Conservation (phyloP, 2,888 invertebrate species). For the Acanthosoma haemorrhoidale region DNA sequence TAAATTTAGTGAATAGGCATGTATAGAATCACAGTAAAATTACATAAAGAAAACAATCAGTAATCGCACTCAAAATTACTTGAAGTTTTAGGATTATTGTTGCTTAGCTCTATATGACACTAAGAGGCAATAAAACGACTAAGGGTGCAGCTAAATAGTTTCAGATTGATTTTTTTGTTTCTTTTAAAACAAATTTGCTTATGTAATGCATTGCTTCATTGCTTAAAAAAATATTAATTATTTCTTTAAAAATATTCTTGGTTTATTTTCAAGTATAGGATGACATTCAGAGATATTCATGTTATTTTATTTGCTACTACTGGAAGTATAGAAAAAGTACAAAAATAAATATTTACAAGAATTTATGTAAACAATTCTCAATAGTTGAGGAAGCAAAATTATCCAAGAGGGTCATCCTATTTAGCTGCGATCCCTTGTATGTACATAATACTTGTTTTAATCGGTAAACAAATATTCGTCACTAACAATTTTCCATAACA, state of each 20-base stretch:
- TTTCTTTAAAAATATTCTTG: not conserved
- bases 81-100: not conserved
- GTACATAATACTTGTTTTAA: not conserved
- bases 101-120: not conserved
- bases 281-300: not conserved
- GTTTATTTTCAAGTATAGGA: not conserved
- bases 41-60: not conserved
- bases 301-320: not conserved
- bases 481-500: too few species aligned
- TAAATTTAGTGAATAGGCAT: not conserved
- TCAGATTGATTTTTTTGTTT: not conserved
- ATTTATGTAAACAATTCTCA: not conserved
- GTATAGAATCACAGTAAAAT: not conserved
- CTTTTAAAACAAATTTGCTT: not conserved
- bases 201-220: not conserved
- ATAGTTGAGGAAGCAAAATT: not conserved
- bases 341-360: not conserved
- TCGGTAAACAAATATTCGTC: not conserved
- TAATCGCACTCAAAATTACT: not conserved
- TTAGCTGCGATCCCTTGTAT: not conserved
- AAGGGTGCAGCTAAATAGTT: conserved; percentile 9
- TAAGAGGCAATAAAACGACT: not conserved
- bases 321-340: not conserved
- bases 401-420: not conserved
- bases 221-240: too few species aligned